phyloP scores from a whole-genome alignment of 2,113 vertebrate genomes.

The Lepus americanus region DNA sequence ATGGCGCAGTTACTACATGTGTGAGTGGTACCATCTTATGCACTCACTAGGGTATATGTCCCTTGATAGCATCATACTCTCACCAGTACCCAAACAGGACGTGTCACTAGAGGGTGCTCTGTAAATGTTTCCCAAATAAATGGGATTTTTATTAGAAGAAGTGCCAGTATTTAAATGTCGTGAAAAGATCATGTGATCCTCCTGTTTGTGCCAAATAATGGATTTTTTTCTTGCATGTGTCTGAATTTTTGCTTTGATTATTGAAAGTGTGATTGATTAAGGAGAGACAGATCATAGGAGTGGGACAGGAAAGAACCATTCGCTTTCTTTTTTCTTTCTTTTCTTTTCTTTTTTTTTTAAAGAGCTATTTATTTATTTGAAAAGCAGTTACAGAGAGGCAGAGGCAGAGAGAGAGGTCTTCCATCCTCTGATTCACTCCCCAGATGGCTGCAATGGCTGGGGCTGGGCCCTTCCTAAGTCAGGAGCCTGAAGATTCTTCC shows the following conservation, averaged over 20 bases:
- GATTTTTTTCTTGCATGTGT: not conserved
- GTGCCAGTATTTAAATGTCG: not conserved
- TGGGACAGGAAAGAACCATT: not conserved
- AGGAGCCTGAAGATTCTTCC: too few relatives aligned
- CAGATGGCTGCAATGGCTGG: too few relatives aligned
- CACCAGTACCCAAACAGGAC: not conserved
- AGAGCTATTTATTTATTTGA: too few relatives aligned
- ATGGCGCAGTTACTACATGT: not conserved
- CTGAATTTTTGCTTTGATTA: slow-evolving; percentile 29
- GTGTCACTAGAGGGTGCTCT: not conserved
- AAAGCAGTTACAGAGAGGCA: too few relatives aligned
- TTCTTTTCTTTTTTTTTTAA: too few relatives aligned
- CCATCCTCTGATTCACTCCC: too few relatives aligned
- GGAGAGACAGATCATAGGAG: not conserved
- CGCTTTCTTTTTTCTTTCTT: too few relatives aligned
- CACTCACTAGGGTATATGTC: not conserved
- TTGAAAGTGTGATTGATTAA: not conserved
- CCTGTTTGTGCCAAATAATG: not conserved
- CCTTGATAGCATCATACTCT: not conserved
- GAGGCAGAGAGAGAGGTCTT: too few relatives aligned
- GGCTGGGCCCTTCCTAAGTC: too few relatives aligned
- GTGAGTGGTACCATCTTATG: not conserved
- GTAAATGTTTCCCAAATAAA: not conserved
- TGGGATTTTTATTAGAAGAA: slow-evolving; percentile 1
- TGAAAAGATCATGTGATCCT: not conserved